Evolutionary conservation across 2,797 vertebrate genomes (phyloP).

Genomic region (Arremon aurantiirostris): DNA sequence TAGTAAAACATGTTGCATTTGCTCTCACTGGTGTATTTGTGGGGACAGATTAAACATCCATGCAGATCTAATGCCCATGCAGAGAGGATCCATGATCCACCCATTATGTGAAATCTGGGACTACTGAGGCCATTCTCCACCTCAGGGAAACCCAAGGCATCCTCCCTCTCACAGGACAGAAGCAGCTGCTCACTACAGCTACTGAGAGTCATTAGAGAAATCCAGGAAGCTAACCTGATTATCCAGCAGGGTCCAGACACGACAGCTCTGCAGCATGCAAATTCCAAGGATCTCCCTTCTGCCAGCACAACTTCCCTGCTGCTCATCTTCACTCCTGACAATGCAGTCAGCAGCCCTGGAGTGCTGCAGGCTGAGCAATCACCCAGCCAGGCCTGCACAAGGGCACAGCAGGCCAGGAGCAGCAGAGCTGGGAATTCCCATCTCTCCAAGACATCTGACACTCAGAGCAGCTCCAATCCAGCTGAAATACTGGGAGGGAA

Average conservation of each 20-base stretch:
- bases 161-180: not conserved
- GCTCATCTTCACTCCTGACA: not conserved
- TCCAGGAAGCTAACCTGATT: not conserved
- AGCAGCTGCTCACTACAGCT: not conserved
- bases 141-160: not conserved
- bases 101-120: not conserved
- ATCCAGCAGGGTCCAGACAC: not conserved
- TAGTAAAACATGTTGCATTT: not conserved
- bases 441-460: not conserved
- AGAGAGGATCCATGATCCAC: not conserved
- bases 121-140: not conserved
- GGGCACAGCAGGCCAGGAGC: not conserved
- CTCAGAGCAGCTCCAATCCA: not conserved
- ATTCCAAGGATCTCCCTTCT: not conserved
- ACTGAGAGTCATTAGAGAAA: not conserved
- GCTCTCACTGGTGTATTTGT: not conserved
- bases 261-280: not conserved
- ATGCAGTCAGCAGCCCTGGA: fast-evolving
- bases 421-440: not conserved
- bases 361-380: not conserved
- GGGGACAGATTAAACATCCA: not conserved
- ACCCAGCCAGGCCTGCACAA: not conserved
- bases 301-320: not conserved
- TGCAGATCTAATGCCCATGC: not conserved
- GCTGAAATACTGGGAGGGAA: not conserved